Base-by-base conservation (phyloP, 2,797 vertebrate species). In the Gambusia yucatana region DNA sequence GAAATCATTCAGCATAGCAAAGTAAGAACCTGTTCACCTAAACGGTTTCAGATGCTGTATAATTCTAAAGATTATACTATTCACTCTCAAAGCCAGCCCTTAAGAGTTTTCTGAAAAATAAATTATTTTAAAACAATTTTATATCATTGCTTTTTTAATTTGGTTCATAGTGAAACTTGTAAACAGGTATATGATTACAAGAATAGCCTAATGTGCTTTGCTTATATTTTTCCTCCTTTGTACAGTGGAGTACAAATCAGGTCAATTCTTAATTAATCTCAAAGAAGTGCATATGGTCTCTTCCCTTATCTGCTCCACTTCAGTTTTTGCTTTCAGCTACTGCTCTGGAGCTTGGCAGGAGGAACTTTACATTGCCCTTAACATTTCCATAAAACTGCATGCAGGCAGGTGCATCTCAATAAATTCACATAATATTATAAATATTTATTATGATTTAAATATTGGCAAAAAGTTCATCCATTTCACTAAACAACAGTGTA, bases 31-130 rank as follows among this genome's bases (percentile, higher is more conserved):
- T 75, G 1, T 50, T 75, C 73, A 80, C 59, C 75, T 74, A 46
- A 59, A 65, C 39, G 4, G 47, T 74, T 87, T 77, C n/a, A 80
- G 75, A 65, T 79, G 43, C 65, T 8, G 17, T 36, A 36, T 75
- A 67, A 52, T 28, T 67, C 55, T 47, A 43, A 70, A 46, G 63
- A 70, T 7, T 74, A 59, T 77, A 22, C 30, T 48, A 73, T 33
- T 20, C 47, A 81, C 11, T 65, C 44, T 75, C 36, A 77, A 71
- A 63, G 33, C 71, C 22, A 46, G 39, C 44, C 20, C n/a, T 11
- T 65, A 20, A 76, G 13, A 69, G 65, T 67, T 39, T n/a, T 16
- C 63, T 46, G 52, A 50, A 33, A 43, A 47, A 43, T 67, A 33
- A 33, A 61, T 13, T 59, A 13, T 69, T 41, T 70, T 57, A 55